Evolutionary conservation across 2,113 vertebrate genomes (phyloP).

Genomic region (Dissostichus mawsoni): DNA sequence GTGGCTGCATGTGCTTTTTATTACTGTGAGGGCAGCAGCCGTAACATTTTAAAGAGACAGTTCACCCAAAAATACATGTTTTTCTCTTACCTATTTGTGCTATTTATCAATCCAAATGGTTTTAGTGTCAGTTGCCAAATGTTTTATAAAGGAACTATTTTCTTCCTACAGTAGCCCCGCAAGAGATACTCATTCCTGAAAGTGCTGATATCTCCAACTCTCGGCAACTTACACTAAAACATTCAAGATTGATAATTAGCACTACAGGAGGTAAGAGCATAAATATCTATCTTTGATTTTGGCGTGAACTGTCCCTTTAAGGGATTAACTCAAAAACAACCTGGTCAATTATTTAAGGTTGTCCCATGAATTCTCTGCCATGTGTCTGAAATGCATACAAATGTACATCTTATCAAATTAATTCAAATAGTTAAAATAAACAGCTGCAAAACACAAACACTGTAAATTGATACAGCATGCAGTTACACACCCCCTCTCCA

Average conservation of each 20-base stretch:
- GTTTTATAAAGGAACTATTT: too few relatives aligned
- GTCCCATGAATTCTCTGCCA: background rate
- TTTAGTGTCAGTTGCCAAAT: too few relatives aligned
- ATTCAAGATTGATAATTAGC: too few relatives aligned
- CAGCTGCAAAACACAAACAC: conserved; percentile 7
- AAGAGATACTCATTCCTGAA: too few relatives aligned
- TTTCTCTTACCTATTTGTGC: too few relatives aligned
- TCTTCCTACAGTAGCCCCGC: too few relatives aligned
- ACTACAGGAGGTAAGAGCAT: too few relatives aligned
- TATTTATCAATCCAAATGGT: too few relatives aligned
- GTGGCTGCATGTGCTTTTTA: conserved; percentile 15
- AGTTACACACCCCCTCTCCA: conserved; percentile 32
- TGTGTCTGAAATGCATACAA: background rate
- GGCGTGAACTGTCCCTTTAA: background rate
- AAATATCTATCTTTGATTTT: too few relatives aligned
- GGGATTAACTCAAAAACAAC: background rate
- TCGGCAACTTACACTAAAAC: too few relatives aligned
- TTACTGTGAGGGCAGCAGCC: background rate
- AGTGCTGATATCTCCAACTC: too few relatives aligned
- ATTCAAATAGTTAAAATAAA: conserved; percentile 16
- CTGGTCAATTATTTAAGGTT: background rate
- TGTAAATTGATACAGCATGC: conserved; percentile 37
- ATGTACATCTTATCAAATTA: background rate
- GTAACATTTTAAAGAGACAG: background rate
- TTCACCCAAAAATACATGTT: too few relatives aligned